Conservation (phyloP, 2,113 vertebrate species). For the Sinosuthora webbiana region DNA sequence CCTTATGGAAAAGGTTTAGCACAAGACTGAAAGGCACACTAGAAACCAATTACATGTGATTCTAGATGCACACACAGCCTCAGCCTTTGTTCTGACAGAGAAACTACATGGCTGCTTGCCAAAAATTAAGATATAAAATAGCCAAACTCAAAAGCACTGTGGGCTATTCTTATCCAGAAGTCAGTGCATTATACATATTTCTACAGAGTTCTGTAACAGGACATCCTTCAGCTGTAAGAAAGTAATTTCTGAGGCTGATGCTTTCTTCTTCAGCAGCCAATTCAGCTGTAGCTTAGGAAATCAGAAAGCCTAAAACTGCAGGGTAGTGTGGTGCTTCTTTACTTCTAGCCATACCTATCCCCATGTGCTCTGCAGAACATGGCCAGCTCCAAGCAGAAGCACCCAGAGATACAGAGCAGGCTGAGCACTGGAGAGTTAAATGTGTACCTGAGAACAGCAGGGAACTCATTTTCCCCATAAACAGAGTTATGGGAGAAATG, state of each 20-base stretch:
- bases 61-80: neutral
- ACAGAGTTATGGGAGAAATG: constrained; percentile 35
- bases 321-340: neutral
- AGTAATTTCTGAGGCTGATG: too few relatives aligned
- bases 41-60: neutral
- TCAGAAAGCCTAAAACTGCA: neutral
- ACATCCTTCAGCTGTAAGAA: neutral
- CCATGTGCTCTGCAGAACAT: neutral
- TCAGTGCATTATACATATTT: neutral
- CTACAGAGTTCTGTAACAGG: neutral
- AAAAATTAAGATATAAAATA: neutral
- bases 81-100: neutral
- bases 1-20: neutral
- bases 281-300: neutral
- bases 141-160: neutral
- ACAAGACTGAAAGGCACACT: neutral
- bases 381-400: neutral
- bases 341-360: too few relatives aligned
- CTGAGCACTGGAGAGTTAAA: neutral
- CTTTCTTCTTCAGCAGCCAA: neutral
- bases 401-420: neutral
- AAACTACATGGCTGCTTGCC: neutral
- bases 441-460: neutral
- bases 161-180: neutral
- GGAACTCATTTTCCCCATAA: constrained; percentile 39